Conservation (phyloP, 2,888 invertebrate genomes). For the Drosophila suboccidentalis region DNA sequence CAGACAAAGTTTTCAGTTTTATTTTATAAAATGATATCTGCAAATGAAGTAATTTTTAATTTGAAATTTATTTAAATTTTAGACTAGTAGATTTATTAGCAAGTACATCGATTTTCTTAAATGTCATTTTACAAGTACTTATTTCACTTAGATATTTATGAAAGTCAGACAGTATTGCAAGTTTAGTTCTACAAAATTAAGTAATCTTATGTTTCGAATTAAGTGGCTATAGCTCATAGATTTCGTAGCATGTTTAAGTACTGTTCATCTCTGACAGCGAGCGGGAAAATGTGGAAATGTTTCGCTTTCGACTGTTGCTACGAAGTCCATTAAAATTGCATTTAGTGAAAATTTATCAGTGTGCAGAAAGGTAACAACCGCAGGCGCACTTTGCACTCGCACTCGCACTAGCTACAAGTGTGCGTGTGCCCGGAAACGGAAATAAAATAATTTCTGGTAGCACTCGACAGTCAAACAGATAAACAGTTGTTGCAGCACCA, state of each 20-base stretch:
- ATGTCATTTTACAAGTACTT: too few relatives aligned
- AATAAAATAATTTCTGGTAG: conserved; percentile 76
- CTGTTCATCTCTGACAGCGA: conserved; percentile 40
- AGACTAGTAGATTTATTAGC: too few relatives aligned
- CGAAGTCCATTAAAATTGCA: conserved; percentile 78
- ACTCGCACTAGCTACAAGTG: conserved; percentile 41
- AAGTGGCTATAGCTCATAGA: not conserved
- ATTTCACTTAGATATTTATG: too few relatives aligned
- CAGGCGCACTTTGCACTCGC: conserved; percentile 71
- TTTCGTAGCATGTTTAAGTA: conserved; percentile 20
- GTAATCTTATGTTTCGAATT: not conserved
- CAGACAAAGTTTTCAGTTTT: not conserved
- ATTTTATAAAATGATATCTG: not conserved
- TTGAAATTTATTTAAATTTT: too few relatives aligned
- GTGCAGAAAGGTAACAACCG: conserved; percentile 69
- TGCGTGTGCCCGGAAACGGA: conserved; percentile 78
- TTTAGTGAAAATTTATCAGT: conserved; percentile 76
- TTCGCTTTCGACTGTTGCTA: conserved; percentile 39
- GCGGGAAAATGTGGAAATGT: conserved; percentile 11
- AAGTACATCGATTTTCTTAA: too few relatives aligned
- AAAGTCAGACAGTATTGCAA: too few relatives aligned
- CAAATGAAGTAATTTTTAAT: not conserved
- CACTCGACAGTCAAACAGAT: conserved; percentile 31
- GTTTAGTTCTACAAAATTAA: too few relatives aligned
- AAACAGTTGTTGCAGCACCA: conserved; percentile 48